Evolutionary conservation across 2,797 vertebrate genomes (phyloP), one percentile per base, ranked within the genome.

Genomic region (Pseudotriccus pelzelni): DNA sequence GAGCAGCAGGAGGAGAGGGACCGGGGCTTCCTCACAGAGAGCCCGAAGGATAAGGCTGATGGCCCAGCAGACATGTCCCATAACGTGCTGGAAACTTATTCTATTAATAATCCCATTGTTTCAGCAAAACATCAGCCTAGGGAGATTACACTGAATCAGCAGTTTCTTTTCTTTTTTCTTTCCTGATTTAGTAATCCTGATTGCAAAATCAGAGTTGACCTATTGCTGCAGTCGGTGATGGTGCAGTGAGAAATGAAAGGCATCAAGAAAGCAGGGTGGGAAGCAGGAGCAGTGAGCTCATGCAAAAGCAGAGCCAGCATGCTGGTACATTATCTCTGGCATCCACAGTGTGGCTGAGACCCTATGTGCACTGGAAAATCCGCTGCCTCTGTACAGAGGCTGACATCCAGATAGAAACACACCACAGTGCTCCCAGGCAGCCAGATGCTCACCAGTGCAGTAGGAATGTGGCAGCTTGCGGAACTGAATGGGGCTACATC

Each of bases 161-260:
- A 79, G 85, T 95, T 96, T 90, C 78, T 77, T 86, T 93, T 80
- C 83, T 91, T 96, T 87, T 92, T 89, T n/a, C 76, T 86, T 72
- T 58, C 55, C 41, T 75, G 63, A 79, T 90, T 89, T 94, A 66
- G 70, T 74, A 91, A 88, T 23, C 30, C 30, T 2, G 6, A 32
- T 97, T 97, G 94, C 93, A 93, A 95, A 96, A 96, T 55, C 83
- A 14, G 47, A 69, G 3, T 24, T 47, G 46, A 69, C 47, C 64
- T 55, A 56, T 23, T 76, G 44, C 70, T 68, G 53, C 50, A 55
- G 63, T 19, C 14, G 1, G 55, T 50, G 85, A 76, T 2, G 24
- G 68, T 13, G 25, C 13, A 93, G 76, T 0, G 8, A 83, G 70
- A 80, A 93, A 91, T 1, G 66, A 63, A 86, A 81, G 78, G 11